Percentiles rank a stretch among this genome's conserved stretches.
Evolutionary conservation across 2,797 vertebrate species (phyloP).

Genomic region (Pithecia hirsuta): DNA sequence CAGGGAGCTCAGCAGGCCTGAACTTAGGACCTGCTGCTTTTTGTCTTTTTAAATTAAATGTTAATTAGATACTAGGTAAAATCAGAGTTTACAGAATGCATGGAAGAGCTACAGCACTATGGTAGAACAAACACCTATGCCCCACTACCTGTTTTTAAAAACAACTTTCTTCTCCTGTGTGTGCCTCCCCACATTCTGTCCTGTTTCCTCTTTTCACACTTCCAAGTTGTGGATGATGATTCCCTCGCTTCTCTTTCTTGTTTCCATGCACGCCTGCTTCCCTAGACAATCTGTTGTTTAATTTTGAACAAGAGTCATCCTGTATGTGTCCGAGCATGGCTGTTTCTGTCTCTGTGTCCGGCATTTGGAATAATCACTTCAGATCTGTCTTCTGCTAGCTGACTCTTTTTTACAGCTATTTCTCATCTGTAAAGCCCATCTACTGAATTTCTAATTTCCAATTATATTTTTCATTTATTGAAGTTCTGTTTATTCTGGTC

Average conservation of each 20-base stretch:
- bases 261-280: background rate
- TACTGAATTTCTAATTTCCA: background rate
- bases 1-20: background rate
- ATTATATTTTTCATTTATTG: background rate
- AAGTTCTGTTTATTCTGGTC: background rate
- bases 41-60: background rate
- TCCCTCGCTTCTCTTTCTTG: background rate
- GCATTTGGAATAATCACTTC: background rate
- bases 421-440: background rate
- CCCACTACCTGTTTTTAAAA: background rate
- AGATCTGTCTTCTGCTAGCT: background rate
- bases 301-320: background rate
- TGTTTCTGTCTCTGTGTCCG: background rate
- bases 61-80: background rate
- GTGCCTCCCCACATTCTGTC: background rate
- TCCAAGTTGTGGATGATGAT: background rate
- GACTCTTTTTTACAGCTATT: background rate
- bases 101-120: accelerated
- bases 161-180: no score
- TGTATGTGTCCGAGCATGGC: accelerated
- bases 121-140: accelerated
- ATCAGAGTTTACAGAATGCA: background rate
- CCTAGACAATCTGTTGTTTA: background rate
- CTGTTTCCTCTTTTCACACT: background rate
- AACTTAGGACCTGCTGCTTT: no score